Evolutionary conservation across 2,113 vertebrate species (phyloP), one percentile per base, ranked within the genome.

Genomic region (Seriola dumerili): DNA sequence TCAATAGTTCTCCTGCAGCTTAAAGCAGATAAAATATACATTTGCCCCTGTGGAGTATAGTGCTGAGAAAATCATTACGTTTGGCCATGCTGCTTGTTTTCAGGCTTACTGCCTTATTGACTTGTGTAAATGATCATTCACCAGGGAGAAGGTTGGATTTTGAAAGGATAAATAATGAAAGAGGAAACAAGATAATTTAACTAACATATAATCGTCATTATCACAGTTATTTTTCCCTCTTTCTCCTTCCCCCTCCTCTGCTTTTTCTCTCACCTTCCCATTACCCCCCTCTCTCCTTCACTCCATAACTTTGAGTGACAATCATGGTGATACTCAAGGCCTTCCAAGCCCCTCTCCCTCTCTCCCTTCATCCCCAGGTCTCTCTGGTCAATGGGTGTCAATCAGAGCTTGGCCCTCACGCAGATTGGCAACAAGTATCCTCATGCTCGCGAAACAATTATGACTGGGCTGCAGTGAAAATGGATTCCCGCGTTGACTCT

Each of bases 341-440:
- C 88, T 83, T 76, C 68, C 62, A 69, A 83, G 62, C 79, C 76
- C 62, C 72, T 73, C 72, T 76, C 73, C 73, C 48, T 70, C 70
- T 68, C 71, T 83, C 75, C 78, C 65, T 78, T 71, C 76, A 81
- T 82, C 81, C 78, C 80, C 57, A 1, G 76, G 82, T 90, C 88
- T 96, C 95, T 94, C 89, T 66, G 94, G 96, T 96, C 97, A 97
- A 96, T 95, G 96, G 95, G 94, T 98, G 96, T 97, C 97, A 98
- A 96, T 97, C 97, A 97, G 89, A 89, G 88, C 91, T 94, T 88
- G 93, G 95, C 93, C 95, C 92, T 90, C 84, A 93, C 94, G 87
- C 92, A 94, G 95, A 92, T 95, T 96, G 95, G 96, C 96, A 97
- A 97, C 96, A 96, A 96, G 96, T 97, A 92, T 95, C 94, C 93